Conservation (phyloP, 2,113 vertebrate species). For the Orycteropus afer region DNA sequence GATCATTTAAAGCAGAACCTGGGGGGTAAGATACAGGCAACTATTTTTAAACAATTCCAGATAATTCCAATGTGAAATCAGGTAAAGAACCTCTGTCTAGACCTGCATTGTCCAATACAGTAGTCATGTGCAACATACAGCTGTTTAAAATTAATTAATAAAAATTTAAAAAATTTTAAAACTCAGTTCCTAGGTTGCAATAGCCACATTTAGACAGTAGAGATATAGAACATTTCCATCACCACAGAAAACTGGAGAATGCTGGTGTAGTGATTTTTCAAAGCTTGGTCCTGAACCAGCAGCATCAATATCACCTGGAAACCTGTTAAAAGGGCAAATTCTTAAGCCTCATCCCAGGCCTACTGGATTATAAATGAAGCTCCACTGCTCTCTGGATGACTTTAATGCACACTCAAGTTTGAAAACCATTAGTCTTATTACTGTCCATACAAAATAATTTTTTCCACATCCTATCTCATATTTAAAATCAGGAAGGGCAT, state of each 20-base stretch:
- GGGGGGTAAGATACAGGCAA: not conserved
- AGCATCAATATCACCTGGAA: not conserved
- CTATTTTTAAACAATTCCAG: not conserved
- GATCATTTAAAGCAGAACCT: not conserved
- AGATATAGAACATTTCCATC: not conserved
- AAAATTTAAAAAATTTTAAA: constrained; percentile 28
- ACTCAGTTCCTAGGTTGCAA: not conserved
- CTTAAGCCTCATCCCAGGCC: not conserved
- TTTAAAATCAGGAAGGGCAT: not conserved
- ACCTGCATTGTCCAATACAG: not conserved
- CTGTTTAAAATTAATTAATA: not conserved
- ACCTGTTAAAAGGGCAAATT: not conserved
- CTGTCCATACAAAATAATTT: not conserved
- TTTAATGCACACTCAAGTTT: not conserved
- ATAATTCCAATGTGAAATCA: not conserved
- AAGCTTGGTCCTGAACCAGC: not conserved
- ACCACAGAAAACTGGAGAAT: not conserved
- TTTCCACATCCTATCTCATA: not conserved
- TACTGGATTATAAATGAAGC: not conserved
- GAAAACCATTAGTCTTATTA: not conserved
- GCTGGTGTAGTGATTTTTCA: not conserved
- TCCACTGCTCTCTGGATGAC: not conserved
- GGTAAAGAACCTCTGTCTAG: not conserved
- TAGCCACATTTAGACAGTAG: not conserved
- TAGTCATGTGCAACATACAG: not conserved